Conservation (phyloP, 1,140 invertebrate species). For the Mesaphorura yosii region DNA sequence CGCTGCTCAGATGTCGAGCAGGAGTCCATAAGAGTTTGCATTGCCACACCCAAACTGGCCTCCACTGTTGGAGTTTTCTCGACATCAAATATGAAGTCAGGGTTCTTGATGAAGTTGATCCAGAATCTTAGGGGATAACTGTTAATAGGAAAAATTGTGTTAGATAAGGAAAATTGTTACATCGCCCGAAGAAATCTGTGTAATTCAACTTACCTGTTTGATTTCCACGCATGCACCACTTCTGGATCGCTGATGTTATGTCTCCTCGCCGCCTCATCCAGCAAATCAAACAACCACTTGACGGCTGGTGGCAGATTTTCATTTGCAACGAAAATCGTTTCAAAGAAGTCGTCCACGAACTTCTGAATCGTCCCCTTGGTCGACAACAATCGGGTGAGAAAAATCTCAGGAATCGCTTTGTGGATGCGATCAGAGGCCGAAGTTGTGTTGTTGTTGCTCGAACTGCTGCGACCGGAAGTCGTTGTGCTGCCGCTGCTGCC, state of each 20-base stretch:
- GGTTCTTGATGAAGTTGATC: constrained; percentile 95
- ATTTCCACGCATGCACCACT: constrained; percentile 92
- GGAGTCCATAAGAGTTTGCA: constrained; percentile 92
- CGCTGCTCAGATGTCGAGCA: constrained; percentile 80
- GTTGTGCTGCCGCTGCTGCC: constrained; percentile 10
- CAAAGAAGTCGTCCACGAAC: constrained; percentile 90
- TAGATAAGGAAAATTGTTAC: constrained; percentile 10
- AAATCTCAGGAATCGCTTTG: constrained; percentile 91
- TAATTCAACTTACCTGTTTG: constrained; percentile 50
- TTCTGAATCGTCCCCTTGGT: constrained; percentile 93
- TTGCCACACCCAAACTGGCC: constrained; percentile 83
- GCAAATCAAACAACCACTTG: constrained; percentile 89
- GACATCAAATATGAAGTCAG: constrained; percentile 92
- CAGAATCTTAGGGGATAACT: constrained; percentile 87
- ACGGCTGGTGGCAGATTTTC: constrained; percentile 80
- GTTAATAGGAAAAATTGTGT: constrained; percentile 32
- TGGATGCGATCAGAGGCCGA: constrained; percentile 55
- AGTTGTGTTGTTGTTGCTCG: constrained; percentile 24
- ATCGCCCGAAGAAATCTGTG: neutral
- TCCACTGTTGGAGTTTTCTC: constrained; percentile 85
- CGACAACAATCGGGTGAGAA: constrained; percentile 77
- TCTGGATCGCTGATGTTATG: constrained; percentile 76
- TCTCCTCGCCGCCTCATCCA: constrained; percentile 75
- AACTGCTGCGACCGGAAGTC: constrained; percentile 22
- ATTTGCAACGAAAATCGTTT: constrained; percentile 75